Conservation (phyloP, 2,888 invertebrate genomes). For the Lepidochrysops patricia region DNA sequence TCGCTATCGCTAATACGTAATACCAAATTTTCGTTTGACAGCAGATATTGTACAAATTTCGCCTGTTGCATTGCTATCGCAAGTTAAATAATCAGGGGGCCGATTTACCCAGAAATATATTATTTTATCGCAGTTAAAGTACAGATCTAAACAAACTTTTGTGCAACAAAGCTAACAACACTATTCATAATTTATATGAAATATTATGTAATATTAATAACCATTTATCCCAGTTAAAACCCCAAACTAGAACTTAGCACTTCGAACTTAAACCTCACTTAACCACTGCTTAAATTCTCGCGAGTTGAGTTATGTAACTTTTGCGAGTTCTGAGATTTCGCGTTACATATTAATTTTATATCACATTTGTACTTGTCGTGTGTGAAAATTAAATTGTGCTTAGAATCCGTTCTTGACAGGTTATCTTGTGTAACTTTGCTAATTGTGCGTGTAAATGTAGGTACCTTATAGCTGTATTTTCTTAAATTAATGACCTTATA, state of each 20-base stretch:
- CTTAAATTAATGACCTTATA: no score
- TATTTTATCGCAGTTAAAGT: no score
- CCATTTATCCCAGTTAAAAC: neutral
- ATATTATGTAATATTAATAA: neutral
- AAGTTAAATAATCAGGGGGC: no score
- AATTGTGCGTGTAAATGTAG: neutral
- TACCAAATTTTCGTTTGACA: no score
- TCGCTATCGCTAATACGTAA: no score
- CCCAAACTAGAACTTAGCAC: constrained; percentile 5
- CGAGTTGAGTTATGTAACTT: constrained; percentile 42
- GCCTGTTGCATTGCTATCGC: no score
- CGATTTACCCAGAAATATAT: no score
- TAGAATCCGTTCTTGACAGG: neutral
- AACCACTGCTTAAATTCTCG: constrained; percentile 45
- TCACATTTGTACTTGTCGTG: neutral
- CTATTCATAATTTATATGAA: no score
- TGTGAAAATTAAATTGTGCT: neutral
- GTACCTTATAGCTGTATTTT: no score
- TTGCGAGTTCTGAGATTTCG: neutral
- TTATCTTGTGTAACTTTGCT: neutral
- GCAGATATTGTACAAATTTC: no score
- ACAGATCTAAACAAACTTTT: no score
- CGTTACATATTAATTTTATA: neutral
- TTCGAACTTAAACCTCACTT: constrained; percentile 34
- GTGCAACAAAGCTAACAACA: no score